Evolutionary conservation across 2,888 invertebrate genomes (phyloP).

Genomic region (Smittia aterrima): DNA sequence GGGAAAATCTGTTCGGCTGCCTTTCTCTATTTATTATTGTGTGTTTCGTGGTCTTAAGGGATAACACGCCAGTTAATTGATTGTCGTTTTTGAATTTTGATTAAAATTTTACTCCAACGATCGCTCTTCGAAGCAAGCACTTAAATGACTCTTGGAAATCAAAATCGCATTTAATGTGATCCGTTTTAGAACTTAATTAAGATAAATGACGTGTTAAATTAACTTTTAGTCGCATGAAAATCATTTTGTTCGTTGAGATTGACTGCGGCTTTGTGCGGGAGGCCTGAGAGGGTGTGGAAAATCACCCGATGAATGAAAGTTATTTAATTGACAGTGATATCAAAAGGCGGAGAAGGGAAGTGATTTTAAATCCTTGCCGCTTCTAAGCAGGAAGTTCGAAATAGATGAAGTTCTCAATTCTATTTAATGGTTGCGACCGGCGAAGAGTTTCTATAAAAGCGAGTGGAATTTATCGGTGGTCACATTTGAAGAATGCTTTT

Average conservation of each 20-base stretch:
- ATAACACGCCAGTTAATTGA: constrained; percentile 41
- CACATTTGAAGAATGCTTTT: not conserved
- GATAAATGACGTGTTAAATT: constrained; percentile 41
- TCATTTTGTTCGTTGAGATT: not conserved
- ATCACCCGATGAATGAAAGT: not conserved
- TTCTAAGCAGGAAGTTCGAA: constrained; percentile 17
- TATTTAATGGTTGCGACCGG: not conserved
- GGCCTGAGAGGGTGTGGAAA: not conserved
- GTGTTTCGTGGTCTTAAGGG: constrained; percentile 38
- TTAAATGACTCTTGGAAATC: constrained; percentile 36
- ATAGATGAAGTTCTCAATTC: constrained; percentile 1
- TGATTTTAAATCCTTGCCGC: not conserved
- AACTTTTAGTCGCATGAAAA: constrained; percentile 6
- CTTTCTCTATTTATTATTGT: constrained; percentile 11
- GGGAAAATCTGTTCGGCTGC: constrained; percentile 37
- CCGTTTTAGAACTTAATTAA: constrained; percentile 28
- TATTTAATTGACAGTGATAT: not conserved
- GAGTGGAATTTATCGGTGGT: constrained; percentile 1
- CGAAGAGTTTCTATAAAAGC: not conserved
- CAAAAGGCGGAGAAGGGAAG: not conserved
- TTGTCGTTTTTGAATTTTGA: constrained; percentile 34
- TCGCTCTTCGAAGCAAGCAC: not conserved
- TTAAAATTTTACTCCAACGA: constrained; percentile 27
- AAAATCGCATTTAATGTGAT: constrained; percentile 34
- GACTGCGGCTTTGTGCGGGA: not conserved